Base-by-base conservation (phyloP, 1,140 invertebrate genomes). In the Drosophila ironensis region DNA sequence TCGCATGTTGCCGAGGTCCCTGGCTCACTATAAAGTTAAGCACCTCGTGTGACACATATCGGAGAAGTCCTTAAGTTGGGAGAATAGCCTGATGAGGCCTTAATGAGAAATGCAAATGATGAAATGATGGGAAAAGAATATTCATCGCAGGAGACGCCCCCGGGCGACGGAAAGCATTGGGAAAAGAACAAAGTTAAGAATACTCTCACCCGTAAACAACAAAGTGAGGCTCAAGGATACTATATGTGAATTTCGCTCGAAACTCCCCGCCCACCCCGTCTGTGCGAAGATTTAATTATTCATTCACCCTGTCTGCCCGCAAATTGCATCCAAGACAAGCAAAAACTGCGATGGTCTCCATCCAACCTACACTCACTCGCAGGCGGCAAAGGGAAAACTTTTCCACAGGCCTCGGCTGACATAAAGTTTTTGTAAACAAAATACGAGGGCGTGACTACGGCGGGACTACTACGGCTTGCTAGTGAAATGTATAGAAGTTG, bases 21-120 rank as follows among this genome's bases (percentile, higher is more conserved):
- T n/a, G n/a, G n/a, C n/a, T 33, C 8, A 33, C 3, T 33, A 11
- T n/a, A 33, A 33, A 14, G 30, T 51, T 51, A 41, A 52, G 44
- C 44, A 41, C 41, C 24, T n/a, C 41, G 40, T 60, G 28, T 38
- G 20, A 17, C 33, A 22, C 53, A 52, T 42, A 51, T 50, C 57
- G 37, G 38, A 7, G 2, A 9, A 16, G 12, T 33, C 12, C 11
- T 33, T 33, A 9, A 16, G 22, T 25, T 11, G 20, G 14, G 3
- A 4, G 17, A 1, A 35, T 33, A 25, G 25, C 14, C 19, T 28
- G 46, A 38, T 42, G 47, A 33, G 37, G 28, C 30, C 17, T 38
- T 73, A 78, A 82, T 82, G 78, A 73, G 68, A 82, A 84, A 82
- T 82, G 77, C 73, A 82, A 82, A 84, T 82, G 78, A 84, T 37